Conservation (phyloP, 1,140 invertebrate species). For the Drosophila eugracilis region DNA sequence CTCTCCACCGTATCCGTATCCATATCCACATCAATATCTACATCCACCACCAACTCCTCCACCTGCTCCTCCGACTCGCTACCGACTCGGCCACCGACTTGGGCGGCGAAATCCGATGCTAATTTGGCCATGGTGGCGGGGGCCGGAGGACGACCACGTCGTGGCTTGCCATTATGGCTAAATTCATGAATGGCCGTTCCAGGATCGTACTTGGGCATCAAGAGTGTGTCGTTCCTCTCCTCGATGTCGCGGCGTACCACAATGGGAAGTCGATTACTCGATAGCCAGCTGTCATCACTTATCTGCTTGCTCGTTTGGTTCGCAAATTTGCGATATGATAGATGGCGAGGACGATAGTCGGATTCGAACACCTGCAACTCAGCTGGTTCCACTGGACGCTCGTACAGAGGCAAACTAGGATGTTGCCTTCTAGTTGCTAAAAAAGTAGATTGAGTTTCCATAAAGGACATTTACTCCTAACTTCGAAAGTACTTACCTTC, state of each 20-base stretch:
- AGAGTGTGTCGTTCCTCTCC: background rate
- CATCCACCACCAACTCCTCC: background rate
- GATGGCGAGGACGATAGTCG: background rate
- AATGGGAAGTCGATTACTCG: slow-evolving; percentile 15
- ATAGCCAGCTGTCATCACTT: slow-evolving; percentile 12
- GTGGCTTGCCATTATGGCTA: slow-evolving; percentile 12
- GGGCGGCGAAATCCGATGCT: slow-evolving; percentile 16
- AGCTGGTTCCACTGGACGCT: slow-evolving; percentile 19
- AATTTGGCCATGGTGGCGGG: slow-evolving; percentile 9
- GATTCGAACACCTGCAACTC: background rate
- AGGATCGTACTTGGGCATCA: slow-evolving; percentile 27
- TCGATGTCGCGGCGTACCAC: slow-evolving; percentile 18
- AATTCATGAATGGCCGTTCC: slow-evolving; percentile 20
- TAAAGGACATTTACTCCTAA: background rate
- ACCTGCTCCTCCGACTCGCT: rapidly evolving
- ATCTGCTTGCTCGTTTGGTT: slow-evolving; percentile 7
- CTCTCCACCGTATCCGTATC: background rate
- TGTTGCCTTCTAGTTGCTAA: slow-evolving; percentile 19
- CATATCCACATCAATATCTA: no score
- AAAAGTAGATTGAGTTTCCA: background rate
- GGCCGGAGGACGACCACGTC: slow-evolving; percentile 24
- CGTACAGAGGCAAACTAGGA: slow-evolving; percentile 6
- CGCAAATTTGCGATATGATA: background rate
- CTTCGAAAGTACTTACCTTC: slow-evolving; percentile 16
- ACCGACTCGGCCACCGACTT: slow-evolving; percentile 16